These are phyloP conservation scores for human DNA, from an alignment of 2,113 vertebrate genomes.

Conservation along the genomic window GRCh38 chrX:103082501-103083000, in stretches of 20 bases:
- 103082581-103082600: slow-evolving; percentile 82
- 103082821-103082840: slow-evolving; percentile 85
- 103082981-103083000: neutral
- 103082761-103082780: slow-evolving; percentile 89
- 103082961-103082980: neutral
- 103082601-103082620: slow-evolving; percentile 88
- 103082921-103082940: neutral
- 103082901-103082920: neutral
- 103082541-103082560: slow-evolving; percentile 87
- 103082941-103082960: neutral
- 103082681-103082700: neutral
- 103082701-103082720: neutral
- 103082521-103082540: slow-evolving; percentile 79
- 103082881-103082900: neutral
- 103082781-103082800: slow-evolving; percentile 85
- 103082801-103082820: slow-evolving; percentile 84
- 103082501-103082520: neutral
- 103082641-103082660: neutral
- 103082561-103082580: slow-evolving; percentile 82
- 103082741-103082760: neutral
- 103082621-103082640: slow-evolving; percentile 77
- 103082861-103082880: neutral
- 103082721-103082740: neutral
- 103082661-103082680: neutral
- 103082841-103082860: slow-evolving; percentile 78